These are phyloP conservation scores for Macquaria australasica DNA, from an alignment of 2,113 vertebrate species.

Conservation along the genomic window DNA sequence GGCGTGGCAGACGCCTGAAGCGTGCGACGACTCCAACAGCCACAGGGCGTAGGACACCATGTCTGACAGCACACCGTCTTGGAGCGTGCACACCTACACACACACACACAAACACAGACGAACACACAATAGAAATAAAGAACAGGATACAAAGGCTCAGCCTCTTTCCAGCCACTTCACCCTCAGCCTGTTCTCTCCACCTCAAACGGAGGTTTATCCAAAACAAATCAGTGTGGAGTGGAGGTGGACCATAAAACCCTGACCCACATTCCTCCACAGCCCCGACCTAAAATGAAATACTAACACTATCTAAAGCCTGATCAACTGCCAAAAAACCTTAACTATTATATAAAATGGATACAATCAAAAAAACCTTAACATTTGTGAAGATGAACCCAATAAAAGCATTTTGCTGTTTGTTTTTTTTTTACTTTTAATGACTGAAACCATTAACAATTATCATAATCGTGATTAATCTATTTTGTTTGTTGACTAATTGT, in stretches of 20 bases:
- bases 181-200: no score
- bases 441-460: not conserved
- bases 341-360: not conserved
- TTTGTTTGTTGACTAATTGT: no score
- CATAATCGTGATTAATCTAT: no score
- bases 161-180: no score
- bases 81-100: slow-evolving; percentile 92
- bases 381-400: not conserved
- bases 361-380: not conserved
- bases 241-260: not conserved
- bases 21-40: slow-evolving; percentile 97
- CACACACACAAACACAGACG: slow-evolving; percentile 10
- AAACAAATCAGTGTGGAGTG: no score
- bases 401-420: no score
- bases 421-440: not conserved
- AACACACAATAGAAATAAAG: not conserved
- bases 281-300: no score
- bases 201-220: not conserved
- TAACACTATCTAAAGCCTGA: no score
- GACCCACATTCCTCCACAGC: no score
- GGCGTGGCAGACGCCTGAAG: slow-evolving; percentile 96
- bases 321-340: not conserved
- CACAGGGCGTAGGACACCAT: slow-evolving; percentile 95
- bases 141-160: not conserved
- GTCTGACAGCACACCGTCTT: slow-evolving; percentile 90